Conservation (phyloP, 1,140 invertebrate genomes). For the Pteromalus puparum region DNA sequence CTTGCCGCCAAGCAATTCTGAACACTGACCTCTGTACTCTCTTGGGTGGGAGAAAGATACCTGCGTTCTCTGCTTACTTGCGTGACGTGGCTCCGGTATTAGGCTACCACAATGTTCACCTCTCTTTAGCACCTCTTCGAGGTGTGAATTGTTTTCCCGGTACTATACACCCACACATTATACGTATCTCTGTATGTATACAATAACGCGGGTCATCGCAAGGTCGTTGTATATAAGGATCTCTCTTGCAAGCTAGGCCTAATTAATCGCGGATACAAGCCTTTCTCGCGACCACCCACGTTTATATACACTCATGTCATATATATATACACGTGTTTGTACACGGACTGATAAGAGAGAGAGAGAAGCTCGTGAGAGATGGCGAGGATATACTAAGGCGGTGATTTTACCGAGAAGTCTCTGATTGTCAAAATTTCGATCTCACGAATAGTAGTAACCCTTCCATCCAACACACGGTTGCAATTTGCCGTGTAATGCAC, state of each 20-base stretch:
- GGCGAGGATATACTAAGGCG: background rate
- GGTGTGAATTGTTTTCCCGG: background rate
- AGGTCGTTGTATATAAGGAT: background rate
- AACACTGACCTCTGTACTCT: slow-evolving; percentile 50
- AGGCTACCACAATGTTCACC: background rate
- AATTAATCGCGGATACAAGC: slow-evolving; percentile 70
- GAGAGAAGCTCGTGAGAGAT: background rate
- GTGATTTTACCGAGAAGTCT: background rate
- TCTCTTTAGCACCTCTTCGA: background rate
- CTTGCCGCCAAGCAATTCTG: background rate
- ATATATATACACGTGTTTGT: background rate
- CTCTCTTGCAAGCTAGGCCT: slow-evolving; percentile 57
- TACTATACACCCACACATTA: background rate
- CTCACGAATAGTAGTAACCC: background rate
- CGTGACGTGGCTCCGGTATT: slow-evolving; percentile 68
- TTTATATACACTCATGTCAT: background rate
- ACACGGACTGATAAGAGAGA: background rate
- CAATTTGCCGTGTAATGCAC: slow-evolving; percentile 63
- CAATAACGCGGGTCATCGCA: background rate
- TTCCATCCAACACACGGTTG: too few relatives aligned
- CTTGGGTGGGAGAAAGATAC: background rate
- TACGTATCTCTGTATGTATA: background rate
- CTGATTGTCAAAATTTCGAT: background rate
- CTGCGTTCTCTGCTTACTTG: slow-evolving; percentile 60
- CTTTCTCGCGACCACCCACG: slow-evolving; percentile 64